phyloP scores from a whole-genome alignment of 2,113 vertebrate genomes.

The Zeus faber region DNA sequence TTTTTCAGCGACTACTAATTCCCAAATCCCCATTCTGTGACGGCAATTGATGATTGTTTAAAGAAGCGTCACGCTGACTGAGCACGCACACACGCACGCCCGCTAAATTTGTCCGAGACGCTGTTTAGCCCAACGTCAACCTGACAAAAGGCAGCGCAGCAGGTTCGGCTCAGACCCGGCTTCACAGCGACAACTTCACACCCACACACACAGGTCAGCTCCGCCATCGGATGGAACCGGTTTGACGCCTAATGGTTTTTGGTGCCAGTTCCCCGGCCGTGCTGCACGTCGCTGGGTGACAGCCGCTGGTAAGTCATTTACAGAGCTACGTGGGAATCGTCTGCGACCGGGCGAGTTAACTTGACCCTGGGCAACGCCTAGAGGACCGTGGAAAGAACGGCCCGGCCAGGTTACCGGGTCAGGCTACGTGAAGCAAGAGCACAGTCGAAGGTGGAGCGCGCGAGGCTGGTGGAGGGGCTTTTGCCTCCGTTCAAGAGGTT shows the following conservation, averaged over 20 bases:
- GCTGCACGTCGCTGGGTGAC: not conserved
- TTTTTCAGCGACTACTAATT: too few species aligned
- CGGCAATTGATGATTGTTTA: constrained; percentile 29
- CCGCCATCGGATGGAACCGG: not conserved
- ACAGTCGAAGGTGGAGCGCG: too few species aligned
- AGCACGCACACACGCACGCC: constrained; percentile 6
- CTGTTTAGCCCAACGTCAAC: constrained; percentile 54
- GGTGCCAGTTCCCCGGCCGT: too few species aligned
- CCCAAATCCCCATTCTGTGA: not conserved
- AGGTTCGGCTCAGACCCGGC: constrained; percentile 26
- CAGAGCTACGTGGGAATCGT: not conserved
- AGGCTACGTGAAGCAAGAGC: too few species aligned
- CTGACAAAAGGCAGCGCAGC: constrained; percentile 54
- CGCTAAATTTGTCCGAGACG: constrained; percentile 25
- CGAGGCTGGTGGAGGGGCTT: too few species aligned
- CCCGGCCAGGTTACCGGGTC: too few species aligned
- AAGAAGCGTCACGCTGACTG: constrained; percentile 24
- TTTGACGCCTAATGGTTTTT: not conserved
- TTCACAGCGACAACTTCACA: constrained; percentile 18
- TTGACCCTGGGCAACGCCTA: too few species aligned
- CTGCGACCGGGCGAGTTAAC: too few species aligned
- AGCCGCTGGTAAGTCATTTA: not conserved
- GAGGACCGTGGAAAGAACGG: too few species aligned
- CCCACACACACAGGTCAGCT: too few species aligned
- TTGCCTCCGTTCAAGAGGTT: too few species aligned